These are phyloP conservation scores for Laticauda colubrina DNA, from an alignment of 2,113 vertebrate genomes.

Conservation along the genomic window DNA sequence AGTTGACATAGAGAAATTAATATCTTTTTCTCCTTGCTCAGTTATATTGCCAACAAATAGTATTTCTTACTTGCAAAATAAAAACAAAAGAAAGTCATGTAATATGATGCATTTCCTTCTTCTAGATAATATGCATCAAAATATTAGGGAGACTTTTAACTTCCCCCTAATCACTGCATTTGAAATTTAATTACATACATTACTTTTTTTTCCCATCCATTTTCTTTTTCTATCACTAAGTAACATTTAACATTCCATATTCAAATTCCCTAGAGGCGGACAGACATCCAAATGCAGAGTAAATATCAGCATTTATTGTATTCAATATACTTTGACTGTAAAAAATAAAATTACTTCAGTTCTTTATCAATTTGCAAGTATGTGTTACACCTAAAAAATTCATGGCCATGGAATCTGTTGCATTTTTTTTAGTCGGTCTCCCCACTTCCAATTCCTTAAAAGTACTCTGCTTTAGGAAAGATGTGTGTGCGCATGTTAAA, in stretches of 20 bases:
- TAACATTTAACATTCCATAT: not conserved
- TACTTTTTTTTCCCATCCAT: not conserved
- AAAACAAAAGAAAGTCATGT: not conserved
- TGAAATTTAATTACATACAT: not conserved
- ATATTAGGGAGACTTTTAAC: not conserved
- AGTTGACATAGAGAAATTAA: not conserved
- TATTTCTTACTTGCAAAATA: not conserved
- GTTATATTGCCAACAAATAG: not conserved
- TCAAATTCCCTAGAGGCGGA: not conserved
- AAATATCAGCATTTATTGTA: not conserved
- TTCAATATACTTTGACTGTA: not conserved
- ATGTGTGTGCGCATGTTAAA: not conserved
- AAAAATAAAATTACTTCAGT: not conserved
- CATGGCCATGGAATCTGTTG: not conserved
- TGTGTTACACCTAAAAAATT: not conserved
- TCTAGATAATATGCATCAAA: not conserved
- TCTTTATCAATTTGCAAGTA: not conserved
- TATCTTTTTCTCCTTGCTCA: not conserved
- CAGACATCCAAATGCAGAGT: not conserved
- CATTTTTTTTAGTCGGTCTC: not conserved
- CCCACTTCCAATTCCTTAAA: not conserved
- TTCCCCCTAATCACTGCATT: not conserved
- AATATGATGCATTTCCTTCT: not conserved
- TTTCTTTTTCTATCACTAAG: not conserved
- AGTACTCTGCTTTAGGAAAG: not conserved